Evolutionary conservation across 2,113 vertebrate species (phyloP).

Genomic region (Tursiops truncatus): DNA sequence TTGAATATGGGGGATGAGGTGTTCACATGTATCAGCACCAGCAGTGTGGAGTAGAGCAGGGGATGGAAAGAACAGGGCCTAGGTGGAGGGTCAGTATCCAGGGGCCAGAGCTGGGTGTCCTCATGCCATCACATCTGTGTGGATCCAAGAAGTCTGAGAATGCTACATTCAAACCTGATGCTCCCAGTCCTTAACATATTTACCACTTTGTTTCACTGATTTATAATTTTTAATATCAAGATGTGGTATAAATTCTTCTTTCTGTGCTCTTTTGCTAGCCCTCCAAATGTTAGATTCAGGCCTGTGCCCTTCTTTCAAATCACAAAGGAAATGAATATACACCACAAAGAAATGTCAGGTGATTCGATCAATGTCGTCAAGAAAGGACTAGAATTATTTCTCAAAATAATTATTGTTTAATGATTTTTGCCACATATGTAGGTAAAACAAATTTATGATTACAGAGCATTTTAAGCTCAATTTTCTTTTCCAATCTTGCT

Average conservation of each 20-base stretch:
- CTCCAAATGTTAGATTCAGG: neutral
- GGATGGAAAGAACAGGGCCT: neutral
- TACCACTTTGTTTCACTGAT: neutral
- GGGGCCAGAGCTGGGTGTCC: neutral
- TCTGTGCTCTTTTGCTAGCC: neutral
- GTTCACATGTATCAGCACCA: neutral
- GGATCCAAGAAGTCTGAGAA: neutral
- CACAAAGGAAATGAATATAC: neutral
- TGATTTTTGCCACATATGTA: neutral
- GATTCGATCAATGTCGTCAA: neutral
- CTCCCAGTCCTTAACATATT: neutral
- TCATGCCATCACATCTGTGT: neutral
- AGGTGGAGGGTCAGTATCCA: neutral
- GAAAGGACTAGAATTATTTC: neutral
- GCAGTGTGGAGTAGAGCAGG: neutral
- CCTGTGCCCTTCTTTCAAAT: neutral
- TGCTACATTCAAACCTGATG: neutral
- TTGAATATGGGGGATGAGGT: neutral
- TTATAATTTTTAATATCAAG: neutral
- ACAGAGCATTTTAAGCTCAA: neutral
- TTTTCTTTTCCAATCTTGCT: conserved; percentile 50
- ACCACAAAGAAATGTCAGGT: neutral
- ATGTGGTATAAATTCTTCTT: neutral
- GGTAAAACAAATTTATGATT: conserved; percentile 23
- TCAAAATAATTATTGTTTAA: conserved; percentile 28